These are phyloP conservation scores for Lepidocolaptes lacrymiger DNA, from an alignment of 2,797 vertebrate genomes.

Conservation along the genomic window DNA sequence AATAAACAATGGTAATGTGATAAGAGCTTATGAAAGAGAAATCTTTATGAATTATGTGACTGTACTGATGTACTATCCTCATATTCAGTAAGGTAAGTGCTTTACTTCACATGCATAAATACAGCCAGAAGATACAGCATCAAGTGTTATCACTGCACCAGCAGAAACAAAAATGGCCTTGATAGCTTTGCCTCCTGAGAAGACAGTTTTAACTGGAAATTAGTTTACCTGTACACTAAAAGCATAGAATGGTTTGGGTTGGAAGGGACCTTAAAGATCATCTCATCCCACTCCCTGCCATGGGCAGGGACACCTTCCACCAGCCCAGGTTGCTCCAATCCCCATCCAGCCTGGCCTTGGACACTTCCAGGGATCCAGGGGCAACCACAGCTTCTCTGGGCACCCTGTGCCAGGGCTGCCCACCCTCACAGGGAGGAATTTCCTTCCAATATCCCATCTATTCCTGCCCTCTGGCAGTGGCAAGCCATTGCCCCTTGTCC, in stretches of 20 bases:
- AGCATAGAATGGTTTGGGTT: not conserved
- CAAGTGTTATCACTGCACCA: not conserved
- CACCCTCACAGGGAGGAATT: too few species aligned
- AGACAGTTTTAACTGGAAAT: not conserved
- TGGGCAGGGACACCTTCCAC: not conserved
- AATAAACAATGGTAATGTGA: not conserved
- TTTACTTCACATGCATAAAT: not conserved
- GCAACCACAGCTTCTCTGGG: not conserved
- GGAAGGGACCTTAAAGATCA: rapidly evolving
- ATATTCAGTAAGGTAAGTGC: not conserved
- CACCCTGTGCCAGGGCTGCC: not conserved
- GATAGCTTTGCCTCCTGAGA: not conserved
- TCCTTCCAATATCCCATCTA: too few species aligned
- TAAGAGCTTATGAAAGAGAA: not conserved
- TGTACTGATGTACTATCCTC: not conserved
- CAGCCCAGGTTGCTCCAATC: not conserved
- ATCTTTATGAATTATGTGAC: constrained; percentile 25
- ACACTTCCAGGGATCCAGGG: not conserved
- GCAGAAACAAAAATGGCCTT: not conserved
- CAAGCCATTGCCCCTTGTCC: too few species aligned
- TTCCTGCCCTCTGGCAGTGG: not conserved
- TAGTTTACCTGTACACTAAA: not conserved
- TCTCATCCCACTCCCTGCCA: rapidly evolving
- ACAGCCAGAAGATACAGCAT: not conserved
- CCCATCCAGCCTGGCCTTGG: not conserved